These are phyloP conservation scores for Macrostomum cliftonense DNA, from an alignment of 2,888 invertebrate genomes.

Conservation along the genomic window DNA sequence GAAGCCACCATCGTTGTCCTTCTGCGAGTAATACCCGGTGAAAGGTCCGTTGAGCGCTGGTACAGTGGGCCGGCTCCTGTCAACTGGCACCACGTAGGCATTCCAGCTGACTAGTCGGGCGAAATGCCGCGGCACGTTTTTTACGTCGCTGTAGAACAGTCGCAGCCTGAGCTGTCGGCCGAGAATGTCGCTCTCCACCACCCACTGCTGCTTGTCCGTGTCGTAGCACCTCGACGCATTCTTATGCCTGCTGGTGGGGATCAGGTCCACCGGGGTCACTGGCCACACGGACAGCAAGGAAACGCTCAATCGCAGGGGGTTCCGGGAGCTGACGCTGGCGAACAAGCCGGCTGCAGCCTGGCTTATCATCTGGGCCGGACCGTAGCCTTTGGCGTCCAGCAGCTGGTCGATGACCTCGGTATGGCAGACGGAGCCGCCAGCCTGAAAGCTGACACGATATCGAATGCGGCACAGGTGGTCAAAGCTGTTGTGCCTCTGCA, in stretches of 20 bases:
- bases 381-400: slow-evolving; percentile 10
- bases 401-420: slow-evolving; percentile 8
- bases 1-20: slow-evolving; percentile 9
- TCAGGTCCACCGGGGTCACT: slow-evolving; percentile 44
- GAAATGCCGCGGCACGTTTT: slow-evolving; percentile 8
- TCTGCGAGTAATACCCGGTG: slow-evolving; percentile 10
- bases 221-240: slow-evolving; percentile 49
- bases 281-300: slow-evolving; percentile 56
- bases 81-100: slow-evolving; percentile 7
- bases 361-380: neutral
- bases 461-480: slow-evolving; percentile 58
- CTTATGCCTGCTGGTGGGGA: slow-evolving; percentile 20
- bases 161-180: slow-evolving; percentile 55
- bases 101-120: slow-evolving; percentile 10
- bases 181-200: slow-evolving; percentile 55
- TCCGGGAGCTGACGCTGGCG: slow-evolving; percentile 17
- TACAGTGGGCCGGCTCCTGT: slow-evolving; percentile 3
- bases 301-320: slow-evolving; percentile 47
- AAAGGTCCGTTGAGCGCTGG: slow-evolving; percentile 7
- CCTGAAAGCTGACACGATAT: slow-evolving; percentile 41
- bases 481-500: slow-evolving; percentile 34
- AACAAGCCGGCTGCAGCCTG: neutral
- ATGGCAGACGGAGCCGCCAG: slow-evolving; percentile 1
- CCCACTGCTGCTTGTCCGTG: slow-evolving; percentile 60
- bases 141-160: slow-evolving; percentile 40